Percentiles rank a stretch among this genome's conserved stretches.
Conservation (phyloP, 2,797 vertebrate genomes). For the Silurus aristotelis region DNA sequence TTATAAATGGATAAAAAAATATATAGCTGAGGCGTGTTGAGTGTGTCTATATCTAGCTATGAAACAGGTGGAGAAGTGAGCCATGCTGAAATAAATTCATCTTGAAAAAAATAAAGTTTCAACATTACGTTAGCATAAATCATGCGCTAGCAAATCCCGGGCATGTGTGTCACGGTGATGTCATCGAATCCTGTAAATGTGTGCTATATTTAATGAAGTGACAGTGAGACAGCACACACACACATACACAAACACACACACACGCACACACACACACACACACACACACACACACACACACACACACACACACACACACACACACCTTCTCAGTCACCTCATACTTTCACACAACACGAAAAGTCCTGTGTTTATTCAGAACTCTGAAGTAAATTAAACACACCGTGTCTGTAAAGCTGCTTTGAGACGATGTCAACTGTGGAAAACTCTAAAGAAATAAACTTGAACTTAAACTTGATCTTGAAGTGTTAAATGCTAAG, state of each 20-base stretch:
- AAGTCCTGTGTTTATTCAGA: neutral
- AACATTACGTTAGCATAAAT: neutral
- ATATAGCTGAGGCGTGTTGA: too few relatives aligned
- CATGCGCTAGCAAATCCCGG: neutral
- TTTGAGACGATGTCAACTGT: too few relatives aligned
- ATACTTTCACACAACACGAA: neutral
- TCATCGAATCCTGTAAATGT: neutral
- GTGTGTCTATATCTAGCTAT: neutral
- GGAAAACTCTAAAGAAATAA: too few relatives aligned
- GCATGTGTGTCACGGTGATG: conserved; percentile 16
- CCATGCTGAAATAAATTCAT: too few relatives aligned
- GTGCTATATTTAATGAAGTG: conserved; percentile 18
- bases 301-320: neutral
- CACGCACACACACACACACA: neutral
- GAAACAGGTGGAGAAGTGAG: neutral
- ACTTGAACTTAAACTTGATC: too few relatives aligned
- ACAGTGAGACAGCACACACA: neutral
- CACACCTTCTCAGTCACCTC: neutral
- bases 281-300: neutral
- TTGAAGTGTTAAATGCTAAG: neutral
- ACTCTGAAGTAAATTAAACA: neutral
- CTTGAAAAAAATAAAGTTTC: neutral
- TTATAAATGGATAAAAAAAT: conserved; percentile 13
- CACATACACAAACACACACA: conserved; percentile 10
- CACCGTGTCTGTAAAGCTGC: too few relatives aligned